phyloP scores from a whole-genome alignment of 1,140 invertebrate species.

The Diorhabda carinulata region DNA sequence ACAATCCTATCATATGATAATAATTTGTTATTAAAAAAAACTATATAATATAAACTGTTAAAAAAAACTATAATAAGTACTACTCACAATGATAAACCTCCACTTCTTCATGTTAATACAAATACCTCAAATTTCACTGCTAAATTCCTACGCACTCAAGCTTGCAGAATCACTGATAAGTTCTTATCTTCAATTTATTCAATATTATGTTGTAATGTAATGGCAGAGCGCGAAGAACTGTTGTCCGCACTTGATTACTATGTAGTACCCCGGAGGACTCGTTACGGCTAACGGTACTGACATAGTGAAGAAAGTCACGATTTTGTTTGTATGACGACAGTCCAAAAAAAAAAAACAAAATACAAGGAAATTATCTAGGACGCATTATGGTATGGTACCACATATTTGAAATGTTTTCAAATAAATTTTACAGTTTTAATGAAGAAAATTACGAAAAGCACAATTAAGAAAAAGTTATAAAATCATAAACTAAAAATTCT shows the following conservation, averaged over 20 bases:
- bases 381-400: not conserved
- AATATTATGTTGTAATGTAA: slow-evolving; percentile 1
- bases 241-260: not conserved
- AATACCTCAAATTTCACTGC: not conserved
- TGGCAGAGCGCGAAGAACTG: not conserved
- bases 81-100: not conserved
- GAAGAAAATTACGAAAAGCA: too few relatives aligned
- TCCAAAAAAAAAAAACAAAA: not conserved
- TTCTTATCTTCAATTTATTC: not conserved
- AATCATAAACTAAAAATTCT: too few relatives aligned
- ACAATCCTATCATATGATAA: too few relatives aligned
- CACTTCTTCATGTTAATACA: not conserved
- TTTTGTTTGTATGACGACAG: not conserved
- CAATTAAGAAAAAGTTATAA: too few relatives aligned
- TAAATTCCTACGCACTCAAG: not conserved
- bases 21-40: too few relatives aligned
- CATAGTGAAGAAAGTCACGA: slow-evolving; percentile 2
- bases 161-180: not conserved
- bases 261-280: not conserved
- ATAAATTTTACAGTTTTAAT: too few relatives aligned
- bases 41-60: too few relatives aligned
- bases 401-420: too few relatives aligned
- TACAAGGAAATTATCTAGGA: not conserved
- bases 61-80: too few relatives aligned
- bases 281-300: slow-evolving; percentile 1